Evolutionary conservation across 2,113 vertebrate genomes (phyloP), one percentile per base, ranked within the genome.

Genomic region (Ancistrus triradiatus): DNA sequence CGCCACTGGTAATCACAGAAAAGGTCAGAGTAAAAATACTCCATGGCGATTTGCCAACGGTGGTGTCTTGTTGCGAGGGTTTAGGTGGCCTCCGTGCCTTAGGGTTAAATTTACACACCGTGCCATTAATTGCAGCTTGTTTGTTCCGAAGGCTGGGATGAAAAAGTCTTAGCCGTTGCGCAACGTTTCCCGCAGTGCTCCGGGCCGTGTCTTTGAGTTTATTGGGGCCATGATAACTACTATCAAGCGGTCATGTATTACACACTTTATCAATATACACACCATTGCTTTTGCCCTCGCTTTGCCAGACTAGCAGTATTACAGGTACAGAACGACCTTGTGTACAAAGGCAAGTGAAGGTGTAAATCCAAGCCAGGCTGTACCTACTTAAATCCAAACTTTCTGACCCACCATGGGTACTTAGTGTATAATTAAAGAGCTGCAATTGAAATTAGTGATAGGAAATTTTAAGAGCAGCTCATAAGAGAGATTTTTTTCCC

Each of bases 11-110:
- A 52, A 51, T 27, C 47, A 24, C 21, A 21, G 59, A 72, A 75
- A 74, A 77, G 73, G 75, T 74, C 65, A 69, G 50, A 43, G 48
- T 69, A 53, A 74, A 75, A 75, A 70, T 77, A 74, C 43, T 57
- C 27, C 38, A 21, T 75, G 73, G 75, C 70, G 52, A 22, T 70
- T 67, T 59, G 70, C 71, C 75, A 74, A 63, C 37, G 58, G 51
- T 55, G 61, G 40, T 56, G 53, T 60, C 60, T 69, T 68, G 63
- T 50, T 49, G 57, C 62, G 14, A 68, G 60, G 53, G 62, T 74
- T 65, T 55, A 66, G 65, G 70, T 76, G 68, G 62, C 68, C 49
- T 64, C 56, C 15, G 27, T 59, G 68, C 56, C 66, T 72, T 48
- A 10, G 14, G 50, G 56, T 69, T 75, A 74, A 63, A 70, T 78